Evolutionary conservation across 1,140 invertebrate species (phyloP), one percentile per base, ranked within the genome.

Genomic region (Vanessa atalanta): DNA sequence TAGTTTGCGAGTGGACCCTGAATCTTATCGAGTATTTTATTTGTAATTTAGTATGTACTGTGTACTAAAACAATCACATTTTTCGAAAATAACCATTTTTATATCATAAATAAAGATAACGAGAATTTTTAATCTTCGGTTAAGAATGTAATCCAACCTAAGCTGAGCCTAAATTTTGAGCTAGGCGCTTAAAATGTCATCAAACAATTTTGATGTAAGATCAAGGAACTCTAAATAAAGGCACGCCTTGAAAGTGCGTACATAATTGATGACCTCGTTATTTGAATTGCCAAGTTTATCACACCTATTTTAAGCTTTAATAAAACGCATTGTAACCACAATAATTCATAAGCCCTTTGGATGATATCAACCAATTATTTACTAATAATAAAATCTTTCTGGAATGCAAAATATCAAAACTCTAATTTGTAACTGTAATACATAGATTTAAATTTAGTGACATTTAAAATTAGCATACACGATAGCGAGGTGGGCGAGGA

Each of bases 271-370:
- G 57, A 2, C 57, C 57, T 61, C 57, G 31, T 37, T 37, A 61
- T 61, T 61, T 15, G 13, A 61, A 61, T 37, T 61, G 57, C 57
- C 57, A 61, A 61, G 57, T 61, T 61, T 61, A 61, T 61, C 57
- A 61, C 57, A 61, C 57, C 26, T 61, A 61, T 61, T 61, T 61
- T 61, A 61, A 61, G 57, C 31, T 51, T 61, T 61, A 61, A 61
- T 61, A 61, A 61, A 61, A 61, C 57, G 26, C 31, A 61, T 37
- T 61, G 57, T 31, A 23, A 26, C 20, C 57, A 31, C 57, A 15
- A 60, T 1, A 14, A 60, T 23, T 57, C 57, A 31, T 31, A 60
- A 60, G 12, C 57, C 20, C 57, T 2, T 55, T 55, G 4, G n/a
- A 31, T 37, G 0, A 37, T 61, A 61, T 37, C 14, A 1, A 15